A percentile compares a stretch with the other conserved stretches of the same genome.
Conservation (phyloP, 2,797 vertebrate genomes). For the Percopsis omiscomaycus region DNA sequence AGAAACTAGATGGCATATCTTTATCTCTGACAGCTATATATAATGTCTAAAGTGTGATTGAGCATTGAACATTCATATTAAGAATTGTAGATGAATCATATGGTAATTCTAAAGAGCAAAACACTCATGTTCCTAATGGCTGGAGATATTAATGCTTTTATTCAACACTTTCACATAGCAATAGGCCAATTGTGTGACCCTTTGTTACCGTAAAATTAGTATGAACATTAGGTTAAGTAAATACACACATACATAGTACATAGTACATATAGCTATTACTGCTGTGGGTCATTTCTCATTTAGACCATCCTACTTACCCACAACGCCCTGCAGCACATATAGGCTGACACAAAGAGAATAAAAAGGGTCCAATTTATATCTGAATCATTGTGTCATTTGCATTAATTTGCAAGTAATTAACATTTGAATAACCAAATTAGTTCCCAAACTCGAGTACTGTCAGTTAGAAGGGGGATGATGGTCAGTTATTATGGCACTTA, state of each 20-base stretch:
- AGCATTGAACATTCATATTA: too few species aligned
- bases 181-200: too few species aligned
- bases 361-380: not conserved
- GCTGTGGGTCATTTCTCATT: not conserved
- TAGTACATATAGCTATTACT: not conserved
- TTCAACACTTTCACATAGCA: too few species aligned
- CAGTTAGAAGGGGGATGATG: not conserved
- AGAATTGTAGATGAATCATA: too few species aligned
- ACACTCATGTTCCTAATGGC: too few species aligned
- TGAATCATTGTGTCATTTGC: not conserved
- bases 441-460: slow-evolving; percentile 8
- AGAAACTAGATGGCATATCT: too few species aligned
- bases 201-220: too few species aligned
- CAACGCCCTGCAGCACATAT: not conserved
- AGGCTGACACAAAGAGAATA: not conserved
- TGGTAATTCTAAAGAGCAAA: too few species aligned
- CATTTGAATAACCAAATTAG: slow-evolving; percentile 43
- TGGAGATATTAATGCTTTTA: too few species aligned
- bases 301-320: not conserved
- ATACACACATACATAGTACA: not conserved
- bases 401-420: slow-evolving; percentile 12
- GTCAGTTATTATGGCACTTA: not conserved
- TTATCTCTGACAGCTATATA: too few species aligned
- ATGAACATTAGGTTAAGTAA: too few species aligned
- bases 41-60: too few species aligned